These are phyloP conservation scores for Gyps fulvus DNA, from an alignment of 2,113 vertebrate genomes.

Conservation along the genomic window DNA sequence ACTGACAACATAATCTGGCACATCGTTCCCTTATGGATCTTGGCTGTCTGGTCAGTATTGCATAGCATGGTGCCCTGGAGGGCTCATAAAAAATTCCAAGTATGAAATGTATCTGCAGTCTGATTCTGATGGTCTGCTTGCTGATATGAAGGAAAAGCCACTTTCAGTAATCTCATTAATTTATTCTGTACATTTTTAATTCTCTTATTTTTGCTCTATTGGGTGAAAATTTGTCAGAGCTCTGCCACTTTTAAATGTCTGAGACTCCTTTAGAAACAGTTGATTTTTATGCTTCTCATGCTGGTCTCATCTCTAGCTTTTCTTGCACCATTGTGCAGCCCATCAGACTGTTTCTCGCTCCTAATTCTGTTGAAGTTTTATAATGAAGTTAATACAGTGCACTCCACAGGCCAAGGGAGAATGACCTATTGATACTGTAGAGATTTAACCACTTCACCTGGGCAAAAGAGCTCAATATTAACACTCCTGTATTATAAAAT, in stretches of 20 bases:
- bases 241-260: background rate
- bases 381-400: background rate
- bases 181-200: background rate
- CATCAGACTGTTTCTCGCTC: background rate
- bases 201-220: background rate
- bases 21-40: background rate
- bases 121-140: background rate
- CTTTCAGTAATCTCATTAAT: background rate
- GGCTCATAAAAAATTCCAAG: background rate
- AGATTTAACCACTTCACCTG: background rate
- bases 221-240: background rate
- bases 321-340: background rate
- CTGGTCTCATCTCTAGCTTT: background rate
- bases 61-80: background rate
- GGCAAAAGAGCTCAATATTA: background rate
- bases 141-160: background rate
- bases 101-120: background rate
- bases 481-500: background rate
- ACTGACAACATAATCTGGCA: background rate
- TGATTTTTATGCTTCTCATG: background rate
- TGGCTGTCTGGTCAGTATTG: background rate
- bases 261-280: background rate
- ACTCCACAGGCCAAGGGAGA: background rate
- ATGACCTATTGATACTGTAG: background rate
- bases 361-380: background rate